Base-by-base conservation (phyloP, 1,140 invertebrate genomes). In the Fopius arisanus region DNA sequence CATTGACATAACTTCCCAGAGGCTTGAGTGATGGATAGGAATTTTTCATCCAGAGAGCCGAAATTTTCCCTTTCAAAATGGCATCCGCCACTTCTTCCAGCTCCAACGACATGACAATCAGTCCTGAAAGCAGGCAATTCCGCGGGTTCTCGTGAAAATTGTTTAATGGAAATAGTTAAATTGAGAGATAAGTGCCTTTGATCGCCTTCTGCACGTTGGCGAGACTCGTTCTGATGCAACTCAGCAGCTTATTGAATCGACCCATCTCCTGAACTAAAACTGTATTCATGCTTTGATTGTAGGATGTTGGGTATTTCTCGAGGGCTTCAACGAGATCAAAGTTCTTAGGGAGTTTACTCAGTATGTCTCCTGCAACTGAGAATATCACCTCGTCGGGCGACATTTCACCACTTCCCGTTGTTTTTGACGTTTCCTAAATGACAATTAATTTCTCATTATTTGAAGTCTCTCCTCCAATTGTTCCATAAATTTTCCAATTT, bases 11-110 rank as follows among this genome's bases (percentile, higher is more conserved):
- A 81, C 94, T 94, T 41, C 95, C 95, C 16, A 98, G 88, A 0
- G 96, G 95, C 84, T 98, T 98, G 3, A 98, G 86, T 4, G 96
- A 98, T 4, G 97, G 97, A 87, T 98, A 99, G 3, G 96, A 96
- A 79, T 92, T 93, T 78, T 90, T 90, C 67, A 92, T 92, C 96
- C 96, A 98, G 78, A 94, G 89, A 14, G 86, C 86, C 0, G 96
- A 96, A 74, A 98, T 95, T 88, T 92, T 94, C 4, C 94, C 94
- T 54, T 92, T 93, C 54, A 96, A 88, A 76, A 98, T 95, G 70
- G 94, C 94, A 12, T 91, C 91, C 31, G 95, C 91, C 3, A 98
- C 93, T 83, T 96, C 94, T 86, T 98, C 97, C 16, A 97, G 90
- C 73, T 96, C 93, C 41, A 93, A 89, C 0, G 95, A 96, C 92